These are phyloP conservation scores for Noturus placidus DNA, from an alignment of 2,113 vertebrate species.

Conservation along the genomic window DNA sequence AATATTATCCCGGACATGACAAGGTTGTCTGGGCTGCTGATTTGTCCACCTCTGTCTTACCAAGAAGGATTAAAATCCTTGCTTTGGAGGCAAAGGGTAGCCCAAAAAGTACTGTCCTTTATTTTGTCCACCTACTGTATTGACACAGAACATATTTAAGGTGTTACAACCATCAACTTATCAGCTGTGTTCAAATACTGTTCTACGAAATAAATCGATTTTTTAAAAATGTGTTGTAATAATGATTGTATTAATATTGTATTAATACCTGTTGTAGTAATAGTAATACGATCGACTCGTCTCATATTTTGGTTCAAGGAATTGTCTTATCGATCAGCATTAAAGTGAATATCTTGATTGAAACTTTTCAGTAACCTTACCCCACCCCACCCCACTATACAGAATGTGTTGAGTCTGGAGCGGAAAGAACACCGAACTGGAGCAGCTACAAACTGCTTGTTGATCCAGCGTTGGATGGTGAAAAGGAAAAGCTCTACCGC, in stretches of 20 bases:
- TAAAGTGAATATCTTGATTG: background rate
- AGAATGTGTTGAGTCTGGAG: background rate
- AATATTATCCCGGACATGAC: background rate
- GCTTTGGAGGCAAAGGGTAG: no score
- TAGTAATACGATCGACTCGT: no score
- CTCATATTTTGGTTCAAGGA: background rate
- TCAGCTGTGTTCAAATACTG: background rate
- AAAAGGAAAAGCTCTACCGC: slow-evolving; percentile 91
- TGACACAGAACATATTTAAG: background rate
- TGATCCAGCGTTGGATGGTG: slow-evolving; percentile 89
- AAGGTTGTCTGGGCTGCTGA: background rate
- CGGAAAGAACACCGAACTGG: slow-evolving; percentile 66
- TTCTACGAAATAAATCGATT: background rate
- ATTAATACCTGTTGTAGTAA: background rate
- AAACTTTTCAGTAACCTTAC: background rate
- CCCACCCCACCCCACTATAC: background rate
- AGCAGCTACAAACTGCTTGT: slow-evolving; percentile 96
- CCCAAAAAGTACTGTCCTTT: background rate
- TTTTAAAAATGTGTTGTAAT: background rate
- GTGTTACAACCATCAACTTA: background rate
- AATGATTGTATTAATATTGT: background rate
- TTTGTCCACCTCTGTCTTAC: background rate
- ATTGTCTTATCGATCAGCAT: background rate
- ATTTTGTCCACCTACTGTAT: background rate
- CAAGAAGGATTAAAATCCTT: background rate